A percentile compares a stretch with the other conserved stretches of the same genome.
Conservation (phyloP, 53 echinoderm and acorn worm genomes). For the Glandiceps talaboti region DNA sequence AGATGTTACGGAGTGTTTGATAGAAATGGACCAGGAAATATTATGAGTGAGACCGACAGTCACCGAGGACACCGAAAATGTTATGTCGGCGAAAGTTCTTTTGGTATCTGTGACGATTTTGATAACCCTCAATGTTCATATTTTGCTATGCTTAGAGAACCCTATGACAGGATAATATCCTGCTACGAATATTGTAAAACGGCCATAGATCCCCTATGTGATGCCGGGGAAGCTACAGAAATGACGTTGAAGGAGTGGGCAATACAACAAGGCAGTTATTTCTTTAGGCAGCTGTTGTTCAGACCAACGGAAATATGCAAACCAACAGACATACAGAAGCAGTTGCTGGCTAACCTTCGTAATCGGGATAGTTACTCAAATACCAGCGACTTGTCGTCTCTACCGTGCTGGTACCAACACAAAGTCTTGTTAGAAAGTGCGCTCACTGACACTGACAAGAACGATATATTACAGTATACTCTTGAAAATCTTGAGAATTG, state of each 20-base stretch:
- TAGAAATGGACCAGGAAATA: neutral
- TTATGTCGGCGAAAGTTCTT: constrained; percentile 64
- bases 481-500: constrained; percentile 61
- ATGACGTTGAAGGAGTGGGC: constrained; percentile 63
- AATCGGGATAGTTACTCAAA: neutral
- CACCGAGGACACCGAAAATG: constrained; percentile 12
- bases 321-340: neutral
- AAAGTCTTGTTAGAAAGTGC: constrained; percentile 33
- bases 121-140: constrained; percentile 36
- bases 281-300: constrained; percentile 67
- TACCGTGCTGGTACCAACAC: constrained; percentile 70
- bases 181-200: constrained; percentile 60
- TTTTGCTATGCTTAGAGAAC: constrained; percentile 73
- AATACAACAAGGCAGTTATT: constrained; percentile 68
- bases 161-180: constrained; percentile 62
- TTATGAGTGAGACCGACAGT: neutral
- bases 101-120: constrained; percentile 62
- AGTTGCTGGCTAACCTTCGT: neutral
- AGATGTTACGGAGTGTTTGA: neutral
- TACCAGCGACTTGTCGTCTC: neutral
- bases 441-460: constrained; percentile 22
- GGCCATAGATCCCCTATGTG: constrained; percentile 54
- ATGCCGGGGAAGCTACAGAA: constrained; percentile 38
- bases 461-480: constrained; percentile 34
- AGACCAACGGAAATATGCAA: constrained; percentile 13